A percentile compares a stretch with the other conserved stretches of the same genome.
These are phyloP conservation scores for Drosophila equinoxialis DNA, from an alignment of 1,140 invertebrate genomes.

Conservation along the genomic window DNA sequence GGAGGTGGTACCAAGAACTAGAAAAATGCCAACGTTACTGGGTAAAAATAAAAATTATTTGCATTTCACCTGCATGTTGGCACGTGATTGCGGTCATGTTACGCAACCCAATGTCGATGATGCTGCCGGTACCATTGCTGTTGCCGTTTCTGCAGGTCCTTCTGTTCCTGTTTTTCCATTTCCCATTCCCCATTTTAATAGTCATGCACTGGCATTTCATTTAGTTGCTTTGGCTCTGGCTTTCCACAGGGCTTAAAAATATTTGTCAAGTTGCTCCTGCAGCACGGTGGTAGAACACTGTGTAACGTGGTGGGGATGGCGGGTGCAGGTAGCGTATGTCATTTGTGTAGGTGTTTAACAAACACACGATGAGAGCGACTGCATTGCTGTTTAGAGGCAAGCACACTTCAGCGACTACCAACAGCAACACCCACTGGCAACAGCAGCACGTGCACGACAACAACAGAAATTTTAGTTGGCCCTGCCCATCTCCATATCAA, in stretches of 20 bases:
- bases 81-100: constrained; percentile 72
- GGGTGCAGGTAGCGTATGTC: constrained; percentile 15
- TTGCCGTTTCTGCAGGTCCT: not conserved
- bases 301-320: not conserved
- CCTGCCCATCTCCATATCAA: constrained; percentile 25
- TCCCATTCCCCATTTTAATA: not conserved
- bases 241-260: constrained; percentile 64
- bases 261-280: constrained; percentile 56
- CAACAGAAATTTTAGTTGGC: constrained; percentile 24
- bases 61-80: constrained; percentile 78
- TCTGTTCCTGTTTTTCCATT: constrained; percentile 13
- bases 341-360: constrained; percentile 78
- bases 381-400: constrained; percentile 65
- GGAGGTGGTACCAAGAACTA: not conserved
- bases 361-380: constrained; percentile 57
- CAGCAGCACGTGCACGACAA: constrained; percentile 59
- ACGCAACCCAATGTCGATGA: constrained; percentile 8
- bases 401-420: constrained; percentile 52
- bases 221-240: constrained; percentile 31
- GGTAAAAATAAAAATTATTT: constrained; percentile 78
- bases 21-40: constrained; percentile 54
- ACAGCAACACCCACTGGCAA: constrained; percentile 52
- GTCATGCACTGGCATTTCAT: constrained; percentile 43
- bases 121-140: not conserved
- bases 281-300: not conserved